Evolutionary conservation across 2,888 invertebrate species (phyloP), one percentile per base, ranked within the genome.

Genomic region (Himalopsyche japonica): DNA sequence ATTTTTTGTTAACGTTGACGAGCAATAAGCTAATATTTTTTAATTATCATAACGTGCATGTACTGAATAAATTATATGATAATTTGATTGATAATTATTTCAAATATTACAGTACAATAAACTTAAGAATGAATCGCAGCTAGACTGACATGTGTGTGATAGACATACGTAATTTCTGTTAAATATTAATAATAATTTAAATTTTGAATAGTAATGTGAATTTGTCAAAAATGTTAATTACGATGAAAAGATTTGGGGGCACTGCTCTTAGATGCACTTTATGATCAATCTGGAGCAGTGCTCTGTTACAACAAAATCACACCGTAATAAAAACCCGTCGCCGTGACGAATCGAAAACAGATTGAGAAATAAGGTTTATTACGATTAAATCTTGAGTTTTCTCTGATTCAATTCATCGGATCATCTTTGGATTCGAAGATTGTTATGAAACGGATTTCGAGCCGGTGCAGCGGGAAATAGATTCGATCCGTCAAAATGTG

Each of bases 291-390:
- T 30, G 27, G 70, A 27, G 70, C 70, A 70, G 30, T 70, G 70
- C 70, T 70, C 15, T 70, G 30, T 70, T 30, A 70, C 30, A 70
- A 70, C 70, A 70, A 70, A 70, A 70, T 27, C 70, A 70, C 70
- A 70, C 70, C 70, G 70, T 70, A 70, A 70, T 70, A 70, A 70
- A n/a, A 70, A 70, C 24, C 20, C 77, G n/a, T 77, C 30, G 77
- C 77, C 77, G 34, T 77, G 77, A 77, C 43, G 43, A 27, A 77
- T 77, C 34, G 64, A 37, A 77, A 77, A 37, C 77, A 77, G 77
- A 77, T 77, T 77, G 77, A 77, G 77, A 77, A 77, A 77, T 34
- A 77, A 34, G 37, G 34, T 77, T 77, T 77, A 70, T 30, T 30
- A 57, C 57, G 57, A 57, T 57, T 10, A 20, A 20, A 70, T 70